A percentile compares a stretch with the other conserved stretches of the same genome.
phyloP scores from a whole-genome alignment of 2,113 vertebrate species.

The Dolichallabes microphthalmus region DNA sequence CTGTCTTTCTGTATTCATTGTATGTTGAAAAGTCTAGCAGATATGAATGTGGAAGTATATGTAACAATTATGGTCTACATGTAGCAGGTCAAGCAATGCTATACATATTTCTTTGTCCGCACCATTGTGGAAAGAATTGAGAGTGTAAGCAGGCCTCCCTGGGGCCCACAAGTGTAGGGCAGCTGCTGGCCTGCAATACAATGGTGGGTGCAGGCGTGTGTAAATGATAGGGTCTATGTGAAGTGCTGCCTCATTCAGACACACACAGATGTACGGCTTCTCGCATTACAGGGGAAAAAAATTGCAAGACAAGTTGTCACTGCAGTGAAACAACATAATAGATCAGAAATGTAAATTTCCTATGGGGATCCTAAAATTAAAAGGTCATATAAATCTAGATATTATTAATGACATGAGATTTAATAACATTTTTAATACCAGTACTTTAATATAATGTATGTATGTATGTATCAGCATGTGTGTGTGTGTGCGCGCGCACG shows the following conservation, averaged over 20 bases:
- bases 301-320: conserved; percentile 37
- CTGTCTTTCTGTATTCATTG: not conserved
- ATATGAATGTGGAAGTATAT: conserved; percentile 15
- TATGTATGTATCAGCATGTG: too few species aligned
- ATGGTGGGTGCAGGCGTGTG: conserved; percentile 48
- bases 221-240: conserved; percentile 56
- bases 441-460: not conserved
- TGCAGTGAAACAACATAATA: conserved; percentile 38
- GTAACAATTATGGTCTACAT: conserved; percentile 3
- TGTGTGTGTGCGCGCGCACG: too few species aligned
- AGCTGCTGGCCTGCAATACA: conserved; percentile 42
- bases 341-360: conserved; percentile 41
- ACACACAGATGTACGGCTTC: conserved; percentile 54
- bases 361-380: conserved; percentile 46
- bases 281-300: conserved; percentile 51
- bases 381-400: conserved; percentile 15
- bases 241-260: conserved; percentile 48
- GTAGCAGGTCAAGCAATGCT: conserved; percentile 5
- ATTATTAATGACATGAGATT: not conserved
- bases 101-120: conserved; percentile 17
- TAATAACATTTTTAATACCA: not conserved
- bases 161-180: conserved; percentile 16
- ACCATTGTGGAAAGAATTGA: conserved; percentile 10
- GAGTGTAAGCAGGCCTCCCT: conserved; percentile 18
- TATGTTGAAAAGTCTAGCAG: not conserved